phyloP scores from a whole-genome alignment of 2,888 invertebrate genomes.

The Drosophila paracracens region DNA sequence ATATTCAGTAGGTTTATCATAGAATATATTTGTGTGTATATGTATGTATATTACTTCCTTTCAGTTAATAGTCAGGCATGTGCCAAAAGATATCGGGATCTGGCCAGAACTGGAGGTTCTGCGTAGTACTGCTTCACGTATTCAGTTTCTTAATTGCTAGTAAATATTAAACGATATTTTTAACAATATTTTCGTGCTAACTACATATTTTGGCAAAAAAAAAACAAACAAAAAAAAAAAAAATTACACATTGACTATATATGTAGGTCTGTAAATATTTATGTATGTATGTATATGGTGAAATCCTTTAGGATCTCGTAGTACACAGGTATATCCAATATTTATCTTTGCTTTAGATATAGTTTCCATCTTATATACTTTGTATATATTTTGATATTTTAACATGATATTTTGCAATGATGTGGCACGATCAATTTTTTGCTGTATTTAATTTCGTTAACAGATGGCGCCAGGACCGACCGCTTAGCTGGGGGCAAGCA shows the following conservation, averaged over 20 bases:
- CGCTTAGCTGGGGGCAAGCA: conserved; percentile 64
- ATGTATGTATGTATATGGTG: conserved; percentile 18
- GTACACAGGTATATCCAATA: conserved; percentile 29
- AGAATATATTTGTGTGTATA: neutral
- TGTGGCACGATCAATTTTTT: conserved; percentile 71
- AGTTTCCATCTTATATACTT: conserved; percentile 29
- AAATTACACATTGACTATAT: conserved; percentile 22
- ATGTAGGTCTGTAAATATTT: neutral
- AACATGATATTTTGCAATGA: conserved; percentile 73
- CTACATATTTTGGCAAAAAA: conserved; percentile 32
- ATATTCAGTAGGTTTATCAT: conserved; percentile 11
- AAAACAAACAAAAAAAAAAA: conserved; percentile 25
- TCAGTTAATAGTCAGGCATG: neutral
- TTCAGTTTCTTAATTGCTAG: conserved; percentile 32
- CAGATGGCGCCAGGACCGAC: conserved; percentile 7
- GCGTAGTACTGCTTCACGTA: conserved; percentile 6
- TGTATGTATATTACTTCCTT: neutral
- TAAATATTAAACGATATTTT: conserved; percentile 31
- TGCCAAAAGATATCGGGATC: neutral
- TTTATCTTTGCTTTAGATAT: conserved; percentile 30
- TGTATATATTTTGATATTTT: conserved; percentile 41
- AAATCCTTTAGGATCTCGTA: conserved; percentile 27
- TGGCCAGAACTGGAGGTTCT: neutral
- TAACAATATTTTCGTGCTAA: conserved; percentile 54
- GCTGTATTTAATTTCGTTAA: neutral